A percentile compares a stretch with the other conserved stretches of the same genome.
These are phyloP conservation scores for Glyptemys insculpta DNA, from an alignment of 2,797 vertebrate species.

Conservation along the genomic window DNA sequence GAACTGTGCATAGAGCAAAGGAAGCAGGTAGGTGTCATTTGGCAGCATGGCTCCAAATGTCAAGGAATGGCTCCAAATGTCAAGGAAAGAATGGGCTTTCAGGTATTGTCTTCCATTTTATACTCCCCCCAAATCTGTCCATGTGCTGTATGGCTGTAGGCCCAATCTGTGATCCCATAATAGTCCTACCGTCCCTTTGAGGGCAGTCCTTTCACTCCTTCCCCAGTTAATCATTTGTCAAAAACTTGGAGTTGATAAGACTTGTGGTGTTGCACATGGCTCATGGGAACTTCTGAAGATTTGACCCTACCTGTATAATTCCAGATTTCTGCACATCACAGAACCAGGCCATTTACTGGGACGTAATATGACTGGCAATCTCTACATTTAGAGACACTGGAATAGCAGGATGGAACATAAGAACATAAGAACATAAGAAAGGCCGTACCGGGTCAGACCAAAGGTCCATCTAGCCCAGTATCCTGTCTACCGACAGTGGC, in stretches of 20 bases:
- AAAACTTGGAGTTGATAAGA: not conserved
- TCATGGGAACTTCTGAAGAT: not conserved
- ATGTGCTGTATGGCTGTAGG: not conserved
- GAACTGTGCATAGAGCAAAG: conserved; percentile 11
- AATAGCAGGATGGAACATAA: not conserved
- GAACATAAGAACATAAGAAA: no score
- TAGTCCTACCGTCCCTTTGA: not conserved
- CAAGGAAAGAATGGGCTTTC: conserved; percentile 43
- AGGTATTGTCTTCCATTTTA: not conserved
- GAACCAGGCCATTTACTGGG: not conserved
- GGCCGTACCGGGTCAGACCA: no score
- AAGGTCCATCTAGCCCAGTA: no score
- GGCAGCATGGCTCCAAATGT: not conserved
- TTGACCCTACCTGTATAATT: not conserved
- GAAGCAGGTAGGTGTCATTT: not conserved
- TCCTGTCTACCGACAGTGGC: no score
- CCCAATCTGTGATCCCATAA: not conserved
- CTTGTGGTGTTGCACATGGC: not conserved
- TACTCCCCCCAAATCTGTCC: not conserved
- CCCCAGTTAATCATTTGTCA: not conserved
- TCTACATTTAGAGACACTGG: not conserved
- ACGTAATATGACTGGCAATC: not conserved
- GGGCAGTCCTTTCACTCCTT: not conserved
- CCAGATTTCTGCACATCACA: not conserved
- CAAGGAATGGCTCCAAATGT: not conserved